Base-by-base conservation (phyloP, 2,797 vertebrate species). In the Rhynchonycteris naso region DNA sequence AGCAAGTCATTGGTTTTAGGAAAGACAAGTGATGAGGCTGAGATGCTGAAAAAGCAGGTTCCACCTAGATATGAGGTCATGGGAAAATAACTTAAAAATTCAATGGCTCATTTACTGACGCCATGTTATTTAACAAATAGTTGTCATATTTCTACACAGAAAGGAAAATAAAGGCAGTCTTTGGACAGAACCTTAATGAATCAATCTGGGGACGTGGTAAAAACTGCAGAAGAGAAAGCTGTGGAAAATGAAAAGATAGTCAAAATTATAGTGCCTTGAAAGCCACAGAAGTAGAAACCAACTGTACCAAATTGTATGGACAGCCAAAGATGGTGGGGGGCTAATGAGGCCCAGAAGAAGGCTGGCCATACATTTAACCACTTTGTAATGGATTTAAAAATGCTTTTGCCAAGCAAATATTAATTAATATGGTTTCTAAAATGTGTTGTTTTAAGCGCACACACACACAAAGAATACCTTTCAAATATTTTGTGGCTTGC, bases 401-500 rank as follows among this genome's bases (percentile, higher is more conserved):
- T 65, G 22, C 1, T 61, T 90, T 94, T 63, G 63, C 61, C 13
- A 88, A 94, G 71, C 58, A 91, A 75, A 59, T 83, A 75, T 35
- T 38, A 69, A 86, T 89, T 68, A 96, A 79, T 54, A 80, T 21
- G 38, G 66, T 35, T 82, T 75, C 71, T 28, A 82, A 91, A 95
- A 90, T 58, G 65, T 7, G n/a, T 61, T 81, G 18, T 58, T 84
- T 76, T n/a, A 78, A 95, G 56, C 33, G n/a, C 11, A 38, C 43
- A 43, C 38, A 43, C 43, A 43, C 43, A 43, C 43, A 61, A 58
- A 83, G 24, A 43, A 61, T 19, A 7, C 0, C 24, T 65, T 81
- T 69, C 35, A 96, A 93, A 79, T 58, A 78, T 87, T 90, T 82
- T 58, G n/a, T 79, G 71, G 5, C n/a, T 88, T 95, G 50, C 54